A percentile compares a stretch with the other conserved stretches of the same genome.
phyloP scores from a whole-genome alignment of 2,797 vertebrate genomes.

The Knipowitschia caucasica region DNA sequence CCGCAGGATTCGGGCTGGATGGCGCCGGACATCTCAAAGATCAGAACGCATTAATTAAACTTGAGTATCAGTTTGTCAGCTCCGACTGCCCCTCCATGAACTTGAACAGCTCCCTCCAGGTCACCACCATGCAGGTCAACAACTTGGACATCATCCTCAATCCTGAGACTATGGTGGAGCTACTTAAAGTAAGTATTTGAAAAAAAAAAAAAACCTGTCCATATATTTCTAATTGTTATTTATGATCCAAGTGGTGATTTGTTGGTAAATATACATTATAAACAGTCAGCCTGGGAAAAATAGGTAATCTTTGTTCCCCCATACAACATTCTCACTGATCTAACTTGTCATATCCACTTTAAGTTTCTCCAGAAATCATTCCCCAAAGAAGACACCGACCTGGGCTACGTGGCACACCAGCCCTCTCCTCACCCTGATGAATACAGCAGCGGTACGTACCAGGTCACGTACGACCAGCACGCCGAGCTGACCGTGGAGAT shows the following conservation, averaged over 20 bases:
- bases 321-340: too few species aligned
- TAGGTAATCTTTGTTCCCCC: too few species aligned
- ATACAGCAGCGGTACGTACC: slow-evolving; percentile 78
- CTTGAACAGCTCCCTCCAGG: slow-evolving; percentile 90
- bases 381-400: slow-evolving; percentile 86
- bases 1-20: slow-evolving; percentile 48
- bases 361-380: slow-evolving; percentile 97
- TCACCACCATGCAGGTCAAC: slow-evolving; percentile 92
- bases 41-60: slow-evolving; percentile 90
- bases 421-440: slow-evolving; percentile 63
- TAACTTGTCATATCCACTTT: too few species aligned
- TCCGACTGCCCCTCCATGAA: slow-evolving; percentile 96
- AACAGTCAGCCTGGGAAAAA: too few species aligned
- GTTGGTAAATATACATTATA: too few species aligned
- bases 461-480: slow-evolving; percentile 89
- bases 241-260: too few species aligned
- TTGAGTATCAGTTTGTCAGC: slow-evolving; percentile 97
- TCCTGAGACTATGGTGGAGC: slow-evolving; percentile 95
- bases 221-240: too few species aligned
- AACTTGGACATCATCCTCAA: slow-evolving; percentile 97
- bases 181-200: too few species aligned
- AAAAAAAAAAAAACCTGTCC: too few species aligned
- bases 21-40: slow-evolving; percentile 73
- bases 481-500: slow-evolving; percentile 94
- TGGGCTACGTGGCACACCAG: slow-evolving; percentile 51